Evolutionary conservation across 1,140 invertebrate species (phyloP).

Genomic region (Melitaea cinxia): DNA sequence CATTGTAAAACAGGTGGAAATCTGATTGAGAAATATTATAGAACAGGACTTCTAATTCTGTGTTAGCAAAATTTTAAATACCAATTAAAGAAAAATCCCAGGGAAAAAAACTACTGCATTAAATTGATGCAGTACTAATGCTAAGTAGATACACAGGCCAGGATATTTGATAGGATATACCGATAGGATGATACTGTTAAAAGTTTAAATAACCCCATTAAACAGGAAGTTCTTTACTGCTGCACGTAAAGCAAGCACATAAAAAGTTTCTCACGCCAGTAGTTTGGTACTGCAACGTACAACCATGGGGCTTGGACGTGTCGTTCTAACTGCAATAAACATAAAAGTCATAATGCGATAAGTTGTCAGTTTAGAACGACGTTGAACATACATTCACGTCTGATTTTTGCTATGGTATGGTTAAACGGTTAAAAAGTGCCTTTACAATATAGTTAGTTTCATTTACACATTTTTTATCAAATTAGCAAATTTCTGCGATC

Average conservation of each 20-base stretch:
- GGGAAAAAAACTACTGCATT: not conserved
- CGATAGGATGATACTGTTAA: conserved; percentile 32
- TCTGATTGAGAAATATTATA: too few relatives aligned
- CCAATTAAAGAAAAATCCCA: not conserved
- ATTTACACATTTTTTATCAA: too few relatives aligned
- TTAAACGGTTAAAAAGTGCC: too few relatives aligned
- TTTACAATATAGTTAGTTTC: too few relatives aligned
- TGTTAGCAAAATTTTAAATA: not conserved
- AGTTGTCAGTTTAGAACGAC: conserved; percentile 1
- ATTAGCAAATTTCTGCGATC: too few relatives aligned
- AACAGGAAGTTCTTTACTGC: conserved; percentile 46
- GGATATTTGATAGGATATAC: conserved; percentile 28
- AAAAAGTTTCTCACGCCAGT: conserved; percentile 53
- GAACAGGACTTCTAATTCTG: too few relatives aligned
- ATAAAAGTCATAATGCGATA: conserved; percentile 26
- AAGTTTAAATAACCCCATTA: conserved; percentile 46
- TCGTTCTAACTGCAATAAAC: conserved; percentile 27
- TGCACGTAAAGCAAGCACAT: conserved; percentile 50
- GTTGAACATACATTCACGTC: conserved; percentile 19
- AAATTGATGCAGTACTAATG: not conserved
- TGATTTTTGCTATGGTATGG: conserved; percentile 19
- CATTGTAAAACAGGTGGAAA: too few relatives aligned
- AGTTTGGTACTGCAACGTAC: conserved; percentile 32
- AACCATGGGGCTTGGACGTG: conserved; percentile 30
- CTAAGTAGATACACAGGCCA: conserved; percentile 1